These are phyloP conservation scores for Drosophila kanapiae DNA, from an alignment of 1,140 invertebrate species.

Conservation along the genomic window DNA sequence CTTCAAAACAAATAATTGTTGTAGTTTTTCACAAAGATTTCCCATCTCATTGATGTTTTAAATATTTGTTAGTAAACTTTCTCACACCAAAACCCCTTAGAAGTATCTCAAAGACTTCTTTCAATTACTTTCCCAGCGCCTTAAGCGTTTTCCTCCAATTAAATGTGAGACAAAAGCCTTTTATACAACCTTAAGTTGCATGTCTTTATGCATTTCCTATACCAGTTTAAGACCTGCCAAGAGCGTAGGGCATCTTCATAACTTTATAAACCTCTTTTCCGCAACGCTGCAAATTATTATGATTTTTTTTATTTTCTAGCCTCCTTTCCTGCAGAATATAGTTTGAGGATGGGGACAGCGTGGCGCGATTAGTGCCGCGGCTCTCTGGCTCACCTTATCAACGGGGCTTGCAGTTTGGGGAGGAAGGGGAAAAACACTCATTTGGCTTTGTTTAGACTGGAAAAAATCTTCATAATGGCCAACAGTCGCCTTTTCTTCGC, in stretches of 20 bases:
- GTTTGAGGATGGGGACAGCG: constrained; percentile 42
- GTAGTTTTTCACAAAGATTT: too few species aligned
- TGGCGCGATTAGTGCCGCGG: constrained; percentile 65
- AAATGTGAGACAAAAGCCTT: constrained; percentile 24
- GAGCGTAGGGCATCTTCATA: constrained; percentile 57
- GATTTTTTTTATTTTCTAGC: constrained; percentile 8
- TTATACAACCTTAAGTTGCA: constrained; percentile 20
- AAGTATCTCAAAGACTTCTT: not conserved
- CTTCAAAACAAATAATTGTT: not conserved
- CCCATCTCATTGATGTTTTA: not conserved
- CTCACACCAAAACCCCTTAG: not conserved
- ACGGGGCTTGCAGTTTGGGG: constrained; percentile 7
- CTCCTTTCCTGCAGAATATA: constrained; percentile 12
- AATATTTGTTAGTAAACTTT: too few species aligned
- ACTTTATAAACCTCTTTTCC: constrained; percentile 16
- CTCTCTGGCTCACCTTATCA: constrained; percentile 45
- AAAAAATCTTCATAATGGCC: constrained; percentile 83
- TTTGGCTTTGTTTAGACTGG: constrained; percentile 81
- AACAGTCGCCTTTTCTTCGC: constrained; percentile 63
- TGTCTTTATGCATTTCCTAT: constrained; percentile 11
- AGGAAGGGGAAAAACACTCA: constrained; percentile 63
- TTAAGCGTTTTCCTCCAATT: constrained; percentile 4
- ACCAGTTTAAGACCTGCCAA: constrained; percentile 4
- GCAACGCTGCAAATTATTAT: constrained; percentile 67
- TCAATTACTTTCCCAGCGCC: not conserved